Base-by-base conservation (phyloP, 2,797 vertebrate species). In the Mionectes olivaceus region DNA sequence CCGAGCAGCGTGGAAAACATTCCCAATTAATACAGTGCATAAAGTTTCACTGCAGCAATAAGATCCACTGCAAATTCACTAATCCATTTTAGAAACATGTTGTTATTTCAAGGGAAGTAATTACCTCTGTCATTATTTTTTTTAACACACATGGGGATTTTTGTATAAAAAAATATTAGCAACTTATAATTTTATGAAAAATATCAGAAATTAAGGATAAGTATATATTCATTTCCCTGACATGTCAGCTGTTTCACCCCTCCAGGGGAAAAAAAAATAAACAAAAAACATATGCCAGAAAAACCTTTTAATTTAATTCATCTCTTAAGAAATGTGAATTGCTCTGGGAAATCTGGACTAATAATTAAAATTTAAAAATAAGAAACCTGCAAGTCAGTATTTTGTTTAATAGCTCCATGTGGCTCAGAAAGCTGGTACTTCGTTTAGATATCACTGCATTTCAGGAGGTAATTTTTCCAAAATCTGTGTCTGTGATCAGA, bases 1-100 rank as follows among this genome's bases (percentile, higher is more conserved):
- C 23, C 7, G 8, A 90, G 35, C 43, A 75, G 32, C 33, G 33
- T 75, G 49, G 53, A 94, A 95, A 97, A 89, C 22, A 83, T 80
- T 83, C 35, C 27, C 43, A 93, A 80, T 91, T 90, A 95, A 67
- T 56, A 65, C 39, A 92, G 11, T 75, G 84, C 70, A 80, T 92
- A 90, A 92, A 61, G 19, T 94, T 88, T 91, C 74, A 93, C n/a
- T 74, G 37, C 30, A 55, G 32, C 39, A 81, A 32, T 77, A 70
- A 82, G 35, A 88, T 57, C 24, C 47, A 86, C 61, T 49, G 32
- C 15, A 77, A 89, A 87, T 92, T 89, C 37, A 74, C 21, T 47
- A 83, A 61, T 59, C 13, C 9, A 25, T 7, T 82, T 87, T 46
- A n/a, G 60, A 87, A 88, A 50, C 6, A 70, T 35, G 32, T 57